A percentile compares a stretch with the other conserved stretches of the same genome.
Evolutionary conservation across 2,888 invertebrate genomes (phyloP).

Genomic region (Eueremaeus valkanovi): DNA sequence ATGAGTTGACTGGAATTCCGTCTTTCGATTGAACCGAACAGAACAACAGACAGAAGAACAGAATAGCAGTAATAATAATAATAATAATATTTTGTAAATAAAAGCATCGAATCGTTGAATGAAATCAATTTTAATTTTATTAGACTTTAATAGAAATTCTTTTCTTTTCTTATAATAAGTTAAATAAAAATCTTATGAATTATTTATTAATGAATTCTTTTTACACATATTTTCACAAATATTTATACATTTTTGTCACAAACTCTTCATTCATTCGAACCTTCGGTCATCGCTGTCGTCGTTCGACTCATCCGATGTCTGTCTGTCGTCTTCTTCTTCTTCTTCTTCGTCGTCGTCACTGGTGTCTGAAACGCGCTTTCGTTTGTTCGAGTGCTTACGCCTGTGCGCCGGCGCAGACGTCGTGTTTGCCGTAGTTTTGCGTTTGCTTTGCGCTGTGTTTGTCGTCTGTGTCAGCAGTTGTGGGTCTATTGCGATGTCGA

Average conservation of each 20-base stretch:
- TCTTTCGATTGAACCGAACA: background rate
- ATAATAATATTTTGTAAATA: no score
- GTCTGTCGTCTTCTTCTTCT: background rate
- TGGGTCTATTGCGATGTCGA: background rate
- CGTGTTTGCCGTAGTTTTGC: background rate
- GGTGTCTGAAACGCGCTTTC: background rate
- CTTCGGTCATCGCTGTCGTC: background rate
- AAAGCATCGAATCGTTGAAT: no score
- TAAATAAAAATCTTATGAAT: conserved; percentile 7
- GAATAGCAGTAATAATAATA: no score
- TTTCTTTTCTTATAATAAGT: background rate
- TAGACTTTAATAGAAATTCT: background rate
- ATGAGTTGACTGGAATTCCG: background rate
- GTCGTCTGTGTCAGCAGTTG: background rate
- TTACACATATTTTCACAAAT: background rate
- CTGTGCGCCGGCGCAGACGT: background rate
- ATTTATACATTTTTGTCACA: no score
- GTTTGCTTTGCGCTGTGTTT: background rate
- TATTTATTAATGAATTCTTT: conserved; percentile 7
- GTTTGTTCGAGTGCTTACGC: background rate
- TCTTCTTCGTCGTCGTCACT: background rate
- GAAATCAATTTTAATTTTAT: no score
- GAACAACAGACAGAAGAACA: no score
- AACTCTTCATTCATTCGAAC: background rate
- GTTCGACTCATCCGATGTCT: background rate